A percentile compares a stretch with the other conserved stretches of the same genome.
phyloP scores from a whole-genome alignment of 2,888 invertebrate genomes.

The Hydroisotoma schaefferi region DNA sequence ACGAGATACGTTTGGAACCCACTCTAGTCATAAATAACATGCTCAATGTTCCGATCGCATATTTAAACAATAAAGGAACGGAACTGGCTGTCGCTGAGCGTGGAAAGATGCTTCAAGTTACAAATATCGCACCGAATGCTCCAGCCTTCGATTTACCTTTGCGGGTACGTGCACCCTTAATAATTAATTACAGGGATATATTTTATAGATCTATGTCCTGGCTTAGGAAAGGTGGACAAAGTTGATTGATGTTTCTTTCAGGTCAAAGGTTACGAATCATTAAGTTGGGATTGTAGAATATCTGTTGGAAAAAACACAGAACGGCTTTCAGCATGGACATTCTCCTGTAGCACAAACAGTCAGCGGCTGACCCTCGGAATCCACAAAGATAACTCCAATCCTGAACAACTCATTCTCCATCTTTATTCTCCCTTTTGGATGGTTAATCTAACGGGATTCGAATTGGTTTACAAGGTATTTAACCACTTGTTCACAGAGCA shows the following conservation, averaged over 20 bases:
- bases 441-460: conserved; percentile 91
- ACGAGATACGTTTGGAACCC: conserved; percentile 80
- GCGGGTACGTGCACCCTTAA: neutral
- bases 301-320: conserved; percentile 65
- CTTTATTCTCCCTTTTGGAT: conserved; percentile 98
- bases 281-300: conserved; percentile 82
- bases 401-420: conserved; percentile 67
- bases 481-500: no score
- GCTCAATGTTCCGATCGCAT: conserved; percentile 59
- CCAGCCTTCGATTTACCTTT: neutral
- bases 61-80: conserved; percentile 20
- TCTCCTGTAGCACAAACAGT: conserved; percentile 77
- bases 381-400: conserved; percentile 59
- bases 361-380: conserved; percentile 79
- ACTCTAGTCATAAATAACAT: conserved; percentile 85
- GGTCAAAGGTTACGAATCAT: conserved; percentile 79
- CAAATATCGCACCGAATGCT: conserved; percentile 23
- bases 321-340: conserved; percentile 79
- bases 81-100: conserved; percentile 27
- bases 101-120: conserved; percentile 38
- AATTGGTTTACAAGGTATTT: conserved; percentile 84
- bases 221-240: no score
- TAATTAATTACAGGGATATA: no score
- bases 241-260: conserved; percentile 53
- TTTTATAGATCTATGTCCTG: no score